A percentile compares a stretch with the other conserved stretches of the same genome.
Conservation (phyloP, 2,888 invertebrate genomes). For the Tenthredo distinguenda region DNA sequence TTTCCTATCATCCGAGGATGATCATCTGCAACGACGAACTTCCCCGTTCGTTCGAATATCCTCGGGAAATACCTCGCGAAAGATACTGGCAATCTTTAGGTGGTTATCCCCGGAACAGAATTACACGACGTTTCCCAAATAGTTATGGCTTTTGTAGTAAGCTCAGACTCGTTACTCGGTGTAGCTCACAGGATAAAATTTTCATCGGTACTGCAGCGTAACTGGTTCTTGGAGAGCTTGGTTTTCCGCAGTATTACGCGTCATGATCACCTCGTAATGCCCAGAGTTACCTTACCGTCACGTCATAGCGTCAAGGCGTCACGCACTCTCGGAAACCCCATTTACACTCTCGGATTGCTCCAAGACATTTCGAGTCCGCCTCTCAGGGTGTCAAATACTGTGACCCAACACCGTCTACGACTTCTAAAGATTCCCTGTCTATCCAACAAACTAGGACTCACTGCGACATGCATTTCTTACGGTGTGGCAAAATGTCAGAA, state of each 20-base stretch:
- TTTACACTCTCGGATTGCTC: neutral
- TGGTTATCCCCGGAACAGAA: conserved; percentile 11
- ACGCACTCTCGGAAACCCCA: neutral
- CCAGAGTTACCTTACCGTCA: neutral
- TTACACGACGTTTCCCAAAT: conserved; percentile 10
- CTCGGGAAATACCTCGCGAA: neutral
- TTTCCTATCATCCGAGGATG: conserved; percentile 24
- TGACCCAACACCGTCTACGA: neutral
- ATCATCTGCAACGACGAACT: neutral
- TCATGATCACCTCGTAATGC: neutral
- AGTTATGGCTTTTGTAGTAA: neutral
- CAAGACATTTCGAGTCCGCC: neutral
- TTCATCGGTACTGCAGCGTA: neutral
- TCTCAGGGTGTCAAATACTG: neutral
- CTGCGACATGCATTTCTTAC: neutral
- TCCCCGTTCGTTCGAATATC: neutral
- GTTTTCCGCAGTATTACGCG: neutral
- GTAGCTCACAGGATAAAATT: neutral
- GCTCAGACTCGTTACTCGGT: neutral
- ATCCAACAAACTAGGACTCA: neutral
- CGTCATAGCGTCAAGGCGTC: neutral
- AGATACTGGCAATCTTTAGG: neutral
- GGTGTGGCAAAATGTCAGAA: neutral
- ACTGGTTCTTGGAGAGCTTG: neutral
- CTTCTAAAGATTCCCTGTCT: neutral